Conservation (phyloP, 2,113 vertebrate genomes). For the Daphoenositta chrysoptera region DNA sequence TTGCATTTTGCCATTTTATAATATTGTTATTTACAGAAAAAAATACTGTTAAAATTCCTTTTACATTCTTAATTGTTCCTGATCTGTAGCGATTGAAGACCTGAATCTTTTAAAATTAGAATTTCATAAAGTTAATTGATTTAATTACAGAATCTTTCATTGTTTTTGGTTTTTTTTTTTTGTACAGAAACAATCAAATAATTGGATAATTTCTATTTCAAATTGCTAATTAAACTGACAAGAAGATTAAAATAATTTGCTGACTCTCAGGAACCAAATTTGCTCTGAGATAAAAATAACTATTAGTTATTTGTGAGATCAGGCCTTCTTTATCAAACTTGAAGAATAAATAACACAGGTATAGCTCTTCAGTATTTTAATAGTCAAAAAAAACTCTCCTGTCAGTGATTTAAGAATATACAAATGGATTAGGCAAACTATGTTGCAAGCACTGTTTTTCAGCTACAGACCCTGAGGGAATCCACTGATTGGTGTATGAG, state of each 20-base stretch:
- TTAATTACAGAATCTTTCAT: not conserved
- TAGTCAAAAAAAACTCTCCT: not conserved
- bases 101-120: not conserved
- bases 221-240: not conserved
- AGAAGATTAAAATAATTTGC: conserved; percentile 1
- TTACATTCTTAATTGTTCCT: not conserved
- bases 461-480: not conserved
- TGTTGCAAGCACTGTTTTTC: not conserved
- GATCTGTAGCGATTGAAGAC: not conserved
- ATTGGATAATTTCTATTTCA: conserved; percentile 21
- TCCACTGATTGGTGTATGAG: not conserved
- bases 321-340: not conserved
- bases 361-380: not conserved
- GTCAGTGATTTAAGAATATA: not conserved
- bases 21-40: not conserved
- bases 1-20: not conserved
- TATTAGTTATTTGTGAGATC: not conserved
- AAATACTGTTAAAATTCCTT: not conserved
- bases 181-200: not conserved
- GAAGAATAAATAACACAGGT: not conserved
- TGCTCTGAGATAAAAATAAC: not conserved
- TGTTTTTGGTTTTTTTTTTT: not conserved
- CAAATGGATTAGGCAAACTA: not conserved
- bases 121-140: not conserved
- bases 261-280: not conserved